Evolutionary conservation across 2,797 vertebrate genomes (phyloP), one percentile per base, ranked within the genome.

Genomic region (Enteromius argenteus): DNA sequence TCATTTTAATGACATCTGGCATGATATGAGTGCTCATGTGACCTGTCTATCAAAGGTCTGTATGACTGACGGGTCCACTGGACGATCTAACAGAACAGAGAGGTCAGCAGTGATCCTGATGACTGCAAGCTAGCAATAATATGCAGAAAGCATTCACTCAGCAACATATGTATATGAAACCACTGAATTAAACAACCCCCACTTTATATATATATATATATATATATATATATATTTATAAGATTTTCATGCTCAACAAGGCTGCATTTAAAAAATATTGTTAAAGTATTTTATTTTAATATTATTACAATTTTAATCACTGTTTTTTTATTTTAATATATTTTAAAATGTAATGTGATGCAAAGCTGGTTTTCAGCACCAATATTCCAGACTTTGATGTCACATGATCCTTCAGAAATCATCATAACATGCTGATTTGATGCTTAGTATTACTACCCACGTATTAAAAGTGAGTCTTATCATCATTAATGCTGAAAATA

Each of bases 1-100:
- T 81, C 3, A 10, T 58, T 75, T 56, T 14, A 76, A 30, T 53
- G 49, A 19, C 8, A 15, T 53, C 46, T 76, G 60, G 35, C 46
- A 56, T n/a, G 62, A 53, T 32, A 49, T 56, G 19, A 76, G 35
- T 83, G 81, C 49, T 51, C 44, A 77, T 69, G 23, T 69, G 58
- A 58, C 10, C 27, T 78, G 66, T 69, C 74, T 4, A 67, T 76
- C 73, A 67, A 49, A 67, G n/a, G 30, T 23, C 27, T 53, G 39
- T 11, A 76, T 71, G 82, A 71, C 15, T 84, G 74, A 84, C 66
- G 60, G 81, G 35, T 32, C 10, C 39, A 69, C 35, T 58, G 49
- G 49, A 83, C 19, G 44, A 62, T 60, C 62, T 60, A 68, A 39
- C 6, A 69, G 27, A 77, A 77, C 17, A 9, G 60, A 42, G 60